Base-by-base conservation (phyloP, 2,113 vertebrate species). In the Cheilinus undulatus region DNA sequence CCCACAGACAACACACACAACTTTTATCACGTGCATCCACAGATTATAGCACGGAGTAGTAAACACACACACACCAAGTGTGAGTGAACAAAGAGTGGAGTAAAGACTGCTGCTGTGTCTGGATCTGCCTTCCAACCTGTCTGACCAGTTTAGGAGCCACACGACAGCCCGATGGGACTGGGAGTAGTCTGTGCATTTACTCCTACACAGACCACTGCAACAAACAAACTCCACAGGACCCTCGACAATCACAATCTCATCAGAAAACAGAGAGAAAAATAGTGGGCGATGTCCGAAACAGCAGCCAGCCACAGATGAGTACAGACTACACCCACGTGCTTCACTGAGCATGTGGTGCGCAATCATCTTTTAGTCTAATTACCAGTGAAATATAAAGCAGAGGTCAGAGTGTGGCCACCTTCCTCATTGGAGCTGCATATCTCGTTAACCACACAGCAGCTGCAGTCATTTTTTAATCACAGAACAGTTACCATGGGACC, bases 71-170 rank as follows among this genome's bases (percentile, higher is more conserved):
- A 60, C 50, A 58, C 24, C 2, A 40, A 43, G 24, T 5, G 30
- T 69, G 34, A 78, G 59, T 40, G 26, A 27, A 61, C 72, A 54
- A 10, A 64, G 20, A 45, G 66, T 26, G 50, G n/a, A 22, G 30
- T 5, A 32, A 38, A 56, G 65, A 32, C 64, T 66, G 75, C 12
- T 12, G 52, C 54, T 77, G 69, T 67, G 27, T 20, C 69, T 66
- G 69, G 53, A 73, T 78, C 7, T 80, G 57, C 53, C 43, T 78
- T 28, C 52, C 57, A 86, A 93, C 91, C 85, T 56, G 92, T 91
- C 72, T 19, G 51, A 90, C 93, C 86, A 83, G 92, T 93, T 93
- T 86, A 60, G 36, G 46, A 76, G 63, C 23, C 65, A 76, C 69
- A 64, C 20, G 50, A 59, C 59, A 43, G 68, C 76, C 84, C 38